Base-by-base conservation (phyloP, 2,113 vertebrate species). In the Delphinapterus leucas region DNA sequence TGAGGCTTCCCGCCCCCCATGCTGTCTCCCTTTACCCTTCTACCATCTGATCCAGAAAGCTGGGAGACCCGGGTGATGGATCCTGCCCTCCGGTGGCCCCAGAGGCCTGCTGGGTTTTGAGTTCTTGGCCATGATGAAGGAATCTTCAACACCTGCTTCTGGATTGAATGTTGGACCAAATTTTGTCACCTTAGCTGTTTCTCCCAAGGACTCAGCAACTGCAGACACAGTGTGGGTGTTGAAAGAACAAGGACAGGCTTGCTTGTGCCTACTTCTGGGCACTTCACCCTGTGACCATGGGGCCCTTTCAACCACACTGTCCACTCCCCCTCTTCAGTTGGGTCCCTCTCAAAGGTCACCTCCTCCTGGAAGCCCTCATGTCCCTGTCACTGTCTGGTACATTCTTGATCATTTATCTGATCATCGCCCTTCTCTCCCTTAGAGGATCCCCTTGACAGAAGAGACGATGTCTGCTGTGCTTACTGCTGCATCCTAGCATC, bases 341-440 rank as follows among this genome's bases (percentile, higher is more conserved):
- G 71, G 71, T 63, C 15, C 33, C 0, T 0, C 41, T 77, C 58
- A 53, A 21, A 63, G 41, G 58, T 61, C 33, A 36, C 23, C 41
- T 77, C 41, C 41, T 77, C 23, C 33, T 3, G 71, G 60, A 53
- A 49, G 33, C 33, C 33, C 58, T 77, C 15, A 9, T 3, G 1
- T 77, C 58, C 25, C 41, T 36, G 20, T 77, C 14, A 38, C 60
- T 65, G 33, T 89, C 73, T 6, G 33, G 61, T 38, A 65, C 12
- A 53, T 79, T 79, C 44, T 65, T 33, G 11, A 31, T 90, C 33
- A 38, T 53, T 53, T 79, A 10, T 47, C 25, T 55, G 8, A 55
- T 68, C 18, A 70, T 17, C 0, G 0, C 11, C n/a, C 5, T 5
- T 80, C 36, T 60, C 11, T 17, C 25, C 3, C 10, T 74, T 49